phyloP scores from a whole-genome alignment of 1,140 invertebrate genomes.

The Lepidurus packardi region DNA sequence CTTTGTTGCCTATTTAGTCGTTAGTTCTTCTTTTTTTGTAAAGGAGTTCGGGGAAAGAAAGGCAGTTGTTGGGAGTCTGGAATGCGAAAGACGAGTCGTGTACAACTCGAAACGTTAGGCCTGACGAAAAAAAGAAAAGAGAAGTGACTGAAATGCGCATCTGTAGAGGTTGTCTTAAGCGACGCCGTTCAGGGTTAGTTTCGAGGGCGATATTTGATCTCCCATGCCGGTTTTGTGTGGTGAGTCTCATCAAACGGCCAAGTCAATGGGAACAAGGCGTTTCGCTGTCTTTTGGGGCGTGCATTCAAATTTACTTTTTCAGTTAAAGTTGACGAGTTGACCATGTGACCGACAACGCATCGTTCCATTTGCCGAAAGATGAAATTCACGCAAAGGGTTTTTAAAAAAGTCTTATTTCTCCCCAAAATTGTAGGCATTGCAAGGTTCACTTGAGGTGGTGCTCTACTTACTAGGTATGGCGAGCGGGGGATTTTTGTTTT shows the following conservation, averaged over 20 bases:
- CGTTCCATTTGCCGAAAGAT: neutral
- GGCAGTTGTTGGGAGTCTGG: slow-evolving; percentile 2
- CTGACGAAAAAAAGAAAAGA: neutral
- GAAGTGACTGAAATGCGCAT: slow-evolving; percentile 19
- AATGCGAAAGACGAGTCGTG: slow-evolving; percentile 10
- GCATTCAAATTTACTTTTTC: neutral
- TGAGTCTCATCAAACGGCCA: neutral
- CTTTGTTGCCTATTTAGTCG: neutral
- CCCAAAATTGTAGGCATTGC: too few species aligned
- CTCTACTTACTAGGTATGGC: too few species aligned
- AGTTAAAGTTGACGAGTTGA: neutral
- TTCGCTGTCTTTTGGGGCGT: slow-evolving; percentile 9
- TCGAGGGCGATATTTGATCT: slow-evolving; percentile 7
- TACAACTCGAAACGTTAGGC: neutral
- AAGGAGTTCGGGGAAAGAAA: neutral
- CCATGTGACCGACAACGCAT: neutral
- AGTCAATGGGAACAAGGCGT: slow-evolving; percentile 15
- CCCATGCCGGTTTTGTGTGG: neutral
- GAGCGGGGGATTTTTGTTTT: too few species aligned
- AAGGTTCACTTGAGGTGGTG: too few species aligned
- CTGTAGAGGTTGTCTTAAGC: slow-evolving; percentile 16
- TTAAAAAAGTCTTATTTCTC: too few species aligned
- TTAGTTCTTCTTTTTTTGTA: neutral
- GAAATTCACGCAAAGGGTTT: neutral
- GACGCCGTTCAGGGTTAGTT: neutral